Percentiles rank a stretch among this genome's conserved stretches.
These are phyloP conservation scores for Entelurus aequoreus DNA, from an alignment of 2,113 vertebrate species.

Conservation along the genomic window DNA sequence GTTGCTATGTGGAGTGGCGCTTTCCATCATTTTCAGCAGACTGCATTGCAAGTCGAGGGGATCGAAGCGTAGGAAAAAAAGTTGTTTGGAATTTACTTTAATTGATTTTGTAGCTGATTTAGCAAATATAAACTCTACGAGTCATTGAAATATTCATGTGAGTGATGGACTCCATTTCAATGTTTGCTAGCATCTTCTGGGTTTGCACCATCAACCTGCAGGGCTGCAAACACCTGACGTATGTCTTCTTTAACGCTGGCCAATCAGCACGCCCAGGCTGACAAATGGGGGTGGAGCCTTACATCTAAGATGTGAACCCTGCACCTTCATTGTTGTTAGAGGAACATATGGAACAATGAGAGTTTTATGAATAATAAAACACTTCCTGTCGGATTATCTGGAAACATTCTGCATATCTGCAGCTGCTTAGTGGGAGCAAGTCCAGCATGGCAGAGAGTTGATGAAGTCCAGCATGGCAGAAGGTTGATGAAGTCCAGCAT, in stretches of 20 bases:
- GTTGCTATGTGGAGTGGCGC: too few species aligned
- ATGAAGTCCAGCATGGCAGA: too few species aligned
- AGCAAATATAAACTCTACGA: too few species aligned
- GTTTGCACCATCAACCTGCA: slow-evolving; percentile 8
- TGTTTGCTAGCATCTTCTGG: slow-evolving; percentile 24
- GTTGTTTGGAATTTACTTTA: too few species aligned
- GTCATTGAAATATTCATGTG: slow-evolving; percentile 7
- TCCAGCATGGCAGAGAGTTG: slow-evolving; percentile 17
- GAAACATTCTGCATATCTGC: background rate
- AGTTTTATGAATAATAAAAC: slow-evolving; percentile 46
- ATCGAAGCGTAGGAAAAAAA: too few species aligned
- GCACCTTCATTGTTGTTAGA: slow-evolving; percentile 29
- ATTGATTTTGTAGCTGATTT: too few species aligned
- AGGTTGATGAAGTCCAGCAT: slow-evolving; percentile 21
- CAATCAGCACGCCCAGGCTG: slow-evolving; percentile 29
- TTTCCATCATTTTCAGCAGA: too few species aligned
- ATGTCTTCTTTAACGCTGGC: slow-evolving; percentile 48
- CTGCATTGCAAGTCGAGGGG: too few species aligned
- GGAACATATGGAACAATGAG: slow-evolving; percentile 45
- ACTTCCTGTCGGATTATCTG: slow-evolving; percentile 20
- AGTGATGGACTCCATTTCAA: slow-evolving; percentile 37
- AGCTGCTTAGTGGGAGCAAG: background rate
- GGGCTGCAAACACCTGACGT: slow-evolving; percentile 33
- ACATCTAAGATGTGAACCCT: slow-evolving; percentile 17
- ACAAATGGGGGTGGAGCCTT: too few species aligned